Base-by-base conservation (phyloP, 2,113 vertebrate species). In the Dicaeum eximium region DNA sequence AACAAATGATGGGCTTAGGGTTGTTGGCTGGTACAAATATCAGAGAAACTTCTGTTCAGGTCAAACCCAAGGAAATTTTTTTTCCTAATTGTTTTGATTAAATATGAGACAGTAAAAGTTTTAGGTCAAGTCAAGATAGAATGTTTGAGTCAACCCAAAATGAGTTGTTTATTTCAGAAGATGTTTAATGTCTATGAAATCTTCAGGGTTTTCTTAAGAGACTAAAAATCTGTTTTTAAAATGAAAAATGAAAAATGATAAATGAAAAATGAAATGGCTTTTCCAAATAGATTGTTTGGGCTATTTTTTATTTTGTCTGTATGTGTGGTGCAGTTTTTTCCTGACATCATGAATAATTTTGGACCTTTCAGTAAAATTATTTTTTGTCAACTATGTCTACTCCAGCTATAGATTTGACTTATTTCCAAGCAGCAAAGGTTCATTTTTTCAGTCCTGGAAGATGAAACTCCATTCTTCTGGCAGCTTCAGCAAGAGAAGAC, bases 281-380 rank as follows among this genome's bases (percentile, higher is more conserved):
- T 91, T 75, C 69, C 53, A 72, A 79, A 69, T 13, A 79, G 30
- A 25, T 56, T 79, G 24, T 38, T 38, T 54, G 47, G 67, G 31
- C 5, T 37, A 48, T 37, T 87, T 80, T 72, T 69, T 79, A 22
- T 47, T 90, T 82, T 80, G 15, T 80, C 64, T 71, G 1, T 72
- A 61, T 11, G 2, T 79, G 54, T 80, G 45, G 61, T 69, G 27
- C 40, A 71, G 69, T 57, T 90, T 81, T 87, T 82, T 82, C 66
- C 75, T 88, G 95, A 90, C 75, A 92, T 75, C 62, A 45, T 72
- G 88, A 96, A 91, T 92, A 93, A 88, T 82, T 88, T 82, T 45
- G 12, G 42, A 33, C n/a, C 35, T 42, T 62, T 80, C 45, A 6
- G 86, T 81, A 86, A 92, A 78, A 67, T 86, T 72, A 38, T 77